Conservation (phyloP, 2,113 vertebrate species). For the Lepidothrix coronata region DNA sequence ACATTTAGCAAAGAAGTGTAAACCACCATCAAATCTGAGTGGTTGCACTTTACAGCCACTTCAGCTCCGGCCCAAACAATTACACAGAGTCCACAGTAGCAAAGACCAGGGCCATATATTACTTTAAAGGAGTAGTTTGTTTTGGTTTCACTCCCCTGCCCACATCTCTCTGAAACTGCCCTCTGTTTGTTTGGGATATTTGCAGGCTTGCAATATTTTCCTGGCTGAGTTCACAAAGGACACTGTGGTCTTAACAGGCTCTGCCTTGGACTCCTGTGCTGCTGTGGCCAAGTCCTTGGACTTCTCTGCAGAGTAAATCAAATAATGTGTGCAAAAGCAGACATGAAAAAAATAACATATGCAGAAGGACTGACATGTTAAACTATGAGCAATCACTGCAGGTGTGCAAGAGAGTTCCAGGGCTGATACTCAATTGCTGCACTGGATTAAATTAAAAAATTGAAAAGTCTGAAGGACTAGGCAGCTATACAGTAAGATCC, state of each 20-base stretch:
- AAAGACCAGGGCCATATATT: background rate
- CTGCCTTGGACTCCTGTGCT: background rate
- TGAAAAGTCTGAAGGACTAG: background rate
- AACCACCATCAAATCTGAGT: slow-evolving; percentile 13
- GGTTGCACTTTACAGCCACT: slow-evolving; percentile 37
- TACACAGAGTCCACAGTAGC: background rate
- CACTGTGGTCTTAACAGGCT: background rate
- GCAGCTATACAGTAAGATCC: background rate
- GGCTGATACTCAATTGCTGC: background rate
- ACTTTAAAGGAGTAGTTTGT: background rate
- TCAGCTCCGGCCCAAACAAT: slow-evolving; percentile 35
- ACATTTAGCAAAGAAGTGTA: background rate
- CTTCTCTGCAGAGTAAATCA: background rate
- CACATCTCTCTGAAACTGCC: background rate
- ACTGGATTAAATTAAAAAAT: background rate
- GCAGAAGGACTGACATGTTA: background rate
- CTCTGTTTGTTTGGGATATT: background rate
- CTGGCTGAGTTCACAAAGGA: background rate
- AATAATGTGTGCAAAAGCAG: background rate
- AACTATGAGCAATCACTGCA: slow-evolving; percentile 27
- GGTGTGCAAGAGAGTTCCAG: slow-evolving; percentile 22
- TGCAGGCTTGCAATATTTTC: background rate
- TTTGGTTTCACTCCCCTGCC: slow-evolving; percentile 15
- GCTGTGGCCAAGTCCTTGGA: background rate
- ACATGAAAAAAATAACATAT: background rate